Base-by-base conservation (phyloP, 1,140 invertebrate species). In the Sminthurides bifidus region DNA sequence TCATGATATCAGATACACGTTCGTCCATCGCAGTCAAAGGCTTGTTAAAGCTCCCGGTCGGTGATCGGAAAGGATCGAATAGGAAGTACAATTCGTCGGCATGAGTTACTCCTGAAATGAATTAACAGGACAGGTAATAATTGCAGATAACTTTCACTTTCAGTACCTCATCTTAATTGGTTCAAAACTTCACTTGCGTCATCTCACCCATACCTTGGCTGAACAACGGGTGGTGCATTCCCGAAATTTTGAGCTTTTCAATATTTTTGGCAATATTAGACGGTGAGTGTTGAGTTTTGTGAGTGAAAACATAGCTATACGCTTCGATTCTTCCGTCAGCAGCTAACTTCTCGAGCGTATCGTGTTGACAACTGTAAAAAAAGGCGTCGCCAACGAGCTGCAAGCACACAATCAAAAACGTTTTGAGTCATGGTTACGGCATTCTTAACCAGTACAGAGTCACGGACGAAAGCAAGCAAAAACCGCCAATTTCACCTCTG, bases 231-330 rank as follows among this genome's bases (percentile, higher is more conserved):
- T 59, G 61, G 8, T 59, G 50, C 10, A 59, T 38, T 23, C 26
- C 26, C 35, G 43, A 33, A 44, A 50, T 35, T 10, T 55, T 19
- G 4, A 63, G 37, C 24, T 21, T 12, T 1, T 30, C 26, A 14
- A 56, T 53, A n/a, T 59, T 30, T 2, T 27, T 35, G 0, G 33
- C 23, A 4, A 54, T 3, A 19, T 57, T 27, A 19, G 44, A 51
- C 2, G 61, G 61, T 35, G 61, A 63, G 14, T 26, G 30, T 1
- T 45, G 38, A 8, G 52, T 59, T 33, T 59, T 63, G 41, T 63
- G 57, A 0, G 52, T 59, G 30, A 63, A 63, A 2, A 63, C 15
- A 43, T 63, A 63, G 0, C 58, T 60, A 29, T 54, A 63, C 1
- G 53, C 35, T 1, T 49, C 37, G 29, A 37, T 33, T 24, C 21